Percentiles rank a stretch among this genome's conserved stretches.
Evolutionary conservation across 2,113 vertebrate genomes (phyloP).

Genomic region (Sus scrofa): DNA sequence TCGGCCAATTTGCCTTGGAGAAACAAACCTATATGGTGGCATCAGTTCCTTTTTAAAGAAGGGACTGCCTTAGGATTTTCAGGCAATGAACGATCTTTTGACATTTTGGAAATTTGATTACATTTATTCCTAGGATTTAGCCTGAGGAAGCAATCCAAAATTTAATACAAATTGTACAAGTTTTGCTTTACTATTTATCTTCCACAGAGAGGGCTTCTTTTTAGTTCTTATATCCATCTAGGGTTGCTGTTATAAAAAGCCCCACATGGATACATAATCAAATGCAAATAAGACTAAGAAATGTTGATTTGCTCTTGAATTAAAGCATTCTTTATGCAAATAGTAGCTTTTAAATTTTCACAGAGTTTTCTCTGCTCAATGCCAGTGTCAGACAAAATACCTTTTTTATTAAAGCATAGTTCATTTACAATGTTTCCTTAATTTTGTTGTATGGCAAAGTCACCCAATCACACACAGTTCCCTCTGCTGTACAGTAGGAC

Average conservation of each 20-base stretch:
- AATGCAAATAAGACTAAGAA: conserved; percentile 61
- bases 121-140: conserved; percentile 34
- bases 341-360: conserved; percentile 42
- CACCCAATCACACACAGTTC: too few relatives aligned
- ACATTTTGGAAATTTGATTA: conserved; percentile 7
- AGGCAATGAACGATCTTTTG: not conserved
- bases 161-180: not conserved
- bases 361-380: conserved; percentile 20
- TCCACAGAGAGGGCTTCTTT: conserved; percentile 32
- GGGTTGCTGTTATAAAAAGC: conserved; percentile 57
- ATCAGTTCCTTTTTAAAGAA: conserved; percentile 20
- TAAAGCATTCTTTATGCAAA: conserved; percentile 52
- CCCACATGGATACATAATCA: conserved; percentile 34
- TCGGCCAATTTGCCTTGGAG: not conserved
- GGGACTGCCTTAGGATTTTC: not conserved
- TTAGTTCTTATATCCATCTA: conserved; percentile 1
- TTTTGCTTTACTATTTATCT: conserved; percentile 62
- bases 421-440: too few relatives aligned
- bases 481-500: too few relatives aligned
- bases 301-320: conserved; percentile 55
- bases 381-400: not conserved
- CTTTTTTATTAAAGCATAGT: not conserved
- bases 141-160: conserved; percentile 48
- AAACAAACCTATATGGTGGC: not conserved
- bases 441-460: too few relatives aligned